Evolutionary conservation across 2,888 invertebrate genomes (phyloP).

Genomic region (Callosobruchus maculatus): DNA sequence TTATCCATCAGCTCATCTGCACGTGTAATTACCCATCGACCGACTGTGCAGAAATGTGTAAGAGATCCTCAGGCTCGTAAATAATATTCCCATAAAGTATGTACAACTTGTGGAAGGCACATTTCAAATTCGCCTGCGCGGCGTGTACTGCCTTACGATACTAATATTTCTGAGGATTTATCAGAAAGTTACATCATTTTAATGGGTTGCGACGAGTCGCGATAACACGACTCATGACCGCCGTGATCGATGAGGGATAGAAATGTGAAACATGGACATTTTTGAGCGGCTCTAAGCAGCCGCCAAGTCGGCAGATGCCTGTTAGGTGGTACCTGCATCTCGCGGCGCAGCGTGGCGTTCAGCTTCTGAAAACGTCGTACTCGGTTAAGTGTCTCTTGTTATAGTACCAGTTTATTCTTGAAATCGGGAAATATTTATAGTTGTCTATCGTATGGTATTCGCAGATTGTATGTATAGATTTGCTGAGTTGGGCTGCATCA

Average conservation of each 20-base stretch:
- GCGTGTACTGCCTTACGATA: not conserved
- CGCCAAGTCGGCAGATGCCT: not conserved
- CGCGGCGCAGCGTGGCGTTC: too few relatives aligned
- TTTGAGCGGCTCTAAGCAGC: not conserved
- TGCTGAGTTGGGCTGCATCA: too few relatives aligned
- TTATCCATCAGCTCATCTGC: not conserved
- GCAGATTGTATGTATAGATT: too few relatives aligned
- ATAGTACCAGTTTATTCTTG: too few relatives aligned
- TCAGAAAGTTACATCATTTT: conserved; percentile 32
- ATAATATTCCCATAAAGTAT: not conserved
- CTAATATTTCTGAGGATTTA: conserved; percentile 28
- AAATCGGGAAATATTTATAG: too few relatives aligned
- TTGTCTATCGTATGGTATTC: too few relatives aligned
- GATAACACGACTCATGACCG: not conserved
- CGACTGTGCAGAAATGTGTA: not conserved
- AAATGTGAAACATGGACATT: not conserved
- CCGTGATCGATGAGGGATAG: not conserved
- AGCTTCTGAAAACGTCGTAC: not conserved
- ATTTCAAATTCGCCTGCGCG: not conserved
- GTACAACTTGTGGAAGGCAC: not conserved
- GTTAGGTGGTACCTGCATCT: not conserved
- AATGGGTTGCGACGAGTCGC: conserved; percentile 17
- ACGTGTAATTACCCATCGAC: not conserved
- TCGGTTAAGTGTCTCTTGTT: not conserved
- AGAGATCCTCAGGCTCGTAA: not conserved